Evolutionary conservation across 1,140 invertebrate genomes (phyloP), one percentile per base, ranked within the genome.

Genomic region (Chironomus striatipennis): DNA sequence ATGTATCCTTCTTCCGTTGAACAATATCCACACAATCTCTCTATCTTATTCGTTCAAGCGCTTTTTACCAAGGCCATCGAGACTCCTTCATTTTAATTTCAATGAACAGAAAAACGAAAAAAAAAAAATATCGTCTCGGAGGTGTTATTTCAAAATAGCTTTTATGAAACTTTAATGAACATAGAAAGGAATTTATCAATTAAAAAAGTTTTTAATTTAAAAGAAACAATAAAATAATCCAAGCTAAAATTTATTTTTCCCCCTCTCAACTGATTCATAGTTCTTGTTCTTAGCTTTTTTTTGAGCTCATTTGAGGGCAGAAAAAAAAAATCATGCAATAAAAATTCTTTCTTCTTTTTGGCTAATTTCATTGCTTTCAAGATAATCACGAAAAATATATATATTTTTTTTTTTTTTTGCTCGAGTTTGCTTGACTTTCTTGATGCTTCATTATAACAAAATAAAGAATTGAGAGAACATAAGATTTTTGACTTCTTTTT

Each of bases 171-270:
- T 57, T 57, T 12, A 57, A 57, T 57, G 47, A 57, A 15, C 9
- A 15, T n/a, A 57, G 12, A 57, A 57, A 57, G n/a, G 47, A 57
- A 57, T 57, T 57, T 57, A 57, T 57, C 47, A 57, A 57, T 57
- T 57, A 57, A 57, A 57, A 57, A 57, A 57, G n/a, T 5, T 57
- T 57, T 57, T 57, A 57, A 57, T 57, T 57, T 57, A 57, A 57
- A 57, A 57, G 47, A 57, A 57, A n/a, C 47, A 57, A n/a, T 15
- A 57, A n/a, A 34, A 34, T 34, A 34, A 34, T 34, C 2, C 24
- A 34, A 34, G 24, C 5, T 34, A 34, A 34, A 34, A 34, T 34
- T 34, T 34, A 34, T 34, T 34, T 34, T 34, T 34, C 24, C 24
- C 24, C 24, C 24, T 5, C 24, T 34, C 24, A 34, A 5, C 24